Evolutionary conservation across 2,888 invertebrate genomes (phyloP), one percentile per base, ranked within the genome.

Genomic region (Acanthosoma haemorrhoidale): DNA sequence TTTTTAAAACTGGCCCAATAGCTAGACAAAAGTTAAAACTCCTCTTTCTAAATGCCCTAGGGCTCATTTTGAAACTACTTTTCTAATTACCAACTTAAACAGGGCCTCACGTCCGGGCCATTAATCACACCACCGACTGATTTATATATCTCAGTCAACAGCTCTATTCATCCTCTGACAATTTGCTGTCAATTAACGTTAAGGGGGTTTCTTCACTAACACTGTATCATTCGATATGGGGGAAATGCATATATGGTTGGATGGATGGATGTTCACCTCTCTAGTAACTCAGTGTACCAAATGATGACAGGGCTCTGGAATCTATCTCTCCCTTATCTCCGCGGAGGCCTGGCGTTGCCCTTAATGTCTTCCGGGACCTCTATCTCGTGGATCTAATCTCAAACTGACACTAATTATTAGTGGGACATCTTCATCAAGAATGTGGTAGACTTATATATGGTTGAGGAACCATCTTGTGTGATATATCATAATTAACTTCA

Each of bases 291-390:
- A n/a, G n/a, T n/a, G n/a, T n/a, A n/a, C n/a, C n/a, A n/a, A n/a
- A n/a, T n/a, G n/a, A n/a, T n/a, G n/a, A n/a, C n/a, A n/a, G n/a
- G n/a, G n/a, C n/a, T n/a, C n/a, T n/a, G n/a, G n/a, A 11, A 6
- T n/a, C 3, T 13, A 2, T 25, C 11, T 9, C 38, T 8, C n/a
- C n/a, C 25, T n/a, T n/a, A 25, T 21, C 21, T 43, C 13, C 21
- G 18, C 3, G 43, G 13, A 29, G 29, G 51, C 13, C 51, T 25
- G 11, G 5, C 25, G 51, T 25, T n/a, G 51, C 3, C 9, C 21
- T 51, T 51, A 51, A 51, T 51, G 51, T 51, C n/a, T n/a, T 21
- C 51, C 51, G 51, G 51, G n/a, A 51, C n/a, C 51, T 51, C 21
- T 51, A 51, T 51, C 51, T 25, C 25, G 29, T 25, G 51, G 51